These are phyloP conservation scores for Brachionus koreanus DNA, from an alignment of 1,140 invertebrate species.

Conservation along the genomic window DNA sequence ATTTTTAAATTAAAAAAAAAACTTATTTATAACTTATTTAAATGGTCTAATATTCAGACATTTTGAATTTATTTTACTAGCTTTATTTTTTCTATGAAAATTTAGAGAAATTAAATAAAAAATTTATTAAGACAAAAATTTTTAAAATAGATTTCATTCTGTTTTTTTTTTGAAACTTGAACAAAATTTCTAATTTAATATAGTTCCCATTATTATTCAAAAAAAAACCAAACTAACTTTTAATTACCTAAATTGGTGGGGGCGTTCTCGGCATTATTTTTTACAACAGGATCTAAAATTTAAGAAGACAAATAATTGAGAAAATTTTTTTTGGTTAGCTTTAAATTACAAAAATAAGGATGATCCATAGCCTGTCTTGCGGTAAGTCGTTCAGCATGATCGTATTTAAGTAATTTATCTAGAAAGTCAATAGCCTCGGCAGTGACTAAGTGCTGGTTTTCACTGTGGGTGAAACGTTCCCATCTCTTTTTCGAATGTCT, in stretches of 20 bases:
- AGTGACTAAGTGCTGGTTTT: slow-evolving; percentile 97
- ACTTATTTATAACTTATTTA: too few relatives aligned
- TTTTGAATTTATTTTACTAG: too few relatives aligned
- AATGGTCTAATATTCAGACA: too few relatives aligned
- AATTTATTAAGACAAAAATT: too few relatives aligned
- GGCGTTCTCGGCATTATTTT: not conserved
- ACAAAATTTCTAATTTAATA: not conserved
- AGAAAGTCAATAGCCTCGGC: slow-evolving; percentile 97
- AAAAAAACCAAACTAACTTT: not conserved
- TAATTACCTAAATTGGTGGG: slow-evolving; percentile 15
- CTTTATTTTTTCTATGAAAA: too few relatives aligned
- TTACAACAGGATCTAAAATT: slow-evolving; percentile 36
- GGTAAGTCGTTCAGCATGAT: slow-evolving; percentile 95
- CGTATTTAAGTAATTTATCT: slow-evolving; percentile 94
- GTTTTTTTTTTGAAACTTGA: too few relatives aligned
- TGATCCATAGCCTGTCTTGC: slow-evolving; percentile 99
- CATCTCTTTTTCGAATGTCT: slow-evolving; percentile 97
- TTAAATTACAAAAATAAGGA: slow-evolving; percentile 74
- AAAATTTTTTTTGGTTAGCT: not conserved
- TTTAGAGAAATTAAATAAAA: too few relatives aligned
- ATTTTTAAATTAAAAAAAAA: too few relatives aligned
- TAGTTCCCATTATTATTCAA: not conserved
- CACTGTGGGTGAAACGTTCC: slow-evolving; percentile 98
- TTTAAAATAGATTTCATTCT: too few relatives aligned
- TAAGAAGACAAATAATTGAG: not conserved